Evolutionary conservation across 1,140 invertebrate species (phyloP).

Genomic region (Piezodorus guildinii): DNA sequence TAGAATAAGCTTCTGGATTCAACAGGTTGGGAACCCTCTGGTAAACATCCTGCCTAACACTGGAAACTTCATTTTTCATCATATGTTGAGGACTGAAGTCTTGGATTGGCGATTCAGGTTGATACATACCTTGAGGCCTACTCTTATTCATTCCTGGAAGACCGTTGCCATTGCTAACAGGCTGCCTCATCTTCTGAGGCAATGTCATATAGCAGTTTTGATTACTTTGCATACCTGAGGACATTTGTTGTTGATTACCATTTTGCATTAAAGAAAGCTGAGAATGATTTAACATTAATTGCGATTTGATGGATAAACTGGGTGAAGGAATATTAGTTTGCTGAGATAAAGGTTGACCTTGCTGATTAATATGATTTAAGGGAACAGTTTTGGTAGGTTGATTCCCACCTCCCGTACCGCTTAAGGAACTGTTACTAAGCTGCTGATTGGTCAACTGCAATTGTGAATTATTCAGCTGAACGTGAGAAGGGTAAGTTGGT

Average conservation of each 20-base stretch:
- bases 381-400: neutral
- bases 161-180: neutral
- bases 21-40: constrained; percentile 28
- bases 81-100: constrained; percentile 23
- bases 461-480: neutral
- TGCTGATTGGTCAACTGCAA: neutral
- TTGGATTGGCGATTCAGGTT: constrained; percentile 27
- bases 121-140: constrained; percentile 28
- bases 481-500: neutral
- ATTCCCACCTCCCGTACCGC: neutral
- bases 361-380: neutral
- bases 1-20: constrained; percentile 13
- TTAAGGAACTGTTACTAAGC: neutral
- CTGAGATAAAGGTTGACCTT: neutral
- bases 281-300: constrained; percentile 1
- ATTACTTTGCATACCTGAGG: neutral
- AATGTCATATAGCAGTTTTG: constrained; percentile 20
- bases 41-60: constrained; percentile 31
- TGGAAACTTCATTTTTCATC: constrained; percentile 11
- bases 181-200: constrained; percentile 17
- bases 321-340: constrained; percentile 12
- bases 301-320: constrained; percentile 19
- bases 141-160: neutral
- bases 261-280: neutral
- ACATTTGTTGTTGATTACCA: constrained; percentile 1